phyloP scores from a whole-genome alignment of 2,113 vertebrate genomes.

The Solea senegalensis region DNA sequence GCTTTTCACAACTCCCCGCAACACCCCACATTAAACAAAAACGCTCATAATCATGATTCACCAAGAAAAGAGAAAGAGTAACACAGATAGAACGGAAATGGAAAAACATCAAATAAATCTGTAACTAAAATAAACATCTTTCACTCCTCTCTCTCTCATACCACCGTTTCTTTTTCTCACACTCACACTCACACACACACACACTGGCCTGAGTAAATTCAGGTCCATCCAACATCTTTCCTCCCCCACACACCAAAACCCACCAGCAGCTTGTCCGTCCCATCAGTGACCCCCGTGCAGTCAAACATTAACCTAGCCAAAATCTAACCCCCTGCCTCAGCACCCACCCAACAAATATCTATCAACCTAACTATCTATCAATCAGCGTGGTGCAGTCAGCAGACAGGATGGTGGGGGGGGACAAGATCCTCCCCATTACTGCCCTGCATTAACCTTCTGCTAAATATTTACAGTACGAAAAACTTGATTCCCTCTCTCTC shows the following conservation, averaged over 20 bases:
- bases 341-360: slow-evolving; percentile 62
- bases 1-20: slow-evolving; percentile 32
- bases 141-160: not conserved
- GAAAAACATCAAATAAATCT: not conserved
- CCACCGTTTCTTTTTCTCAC: not conserved
- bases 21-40: not conserved
- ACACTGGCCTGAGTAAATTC: slow-evolving; percentile 38
- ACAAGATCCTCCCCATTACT: slow-evolving; percentile 69
- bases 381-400: slow-evolving; percentile 61
- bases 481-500: slow-evolving; percentile 29
- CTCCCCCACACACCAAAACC: slow-evolving; percentile 42
- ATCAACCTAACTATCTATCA: slow-evolving; percentile 74
- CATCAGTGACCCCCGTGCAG: slow-evolving; percentile 62
- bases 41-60: slow-evolving; percentile 8
- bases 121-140: not conserved
- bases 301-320: slow-evolving; percentile 81
- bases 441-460: slow-evolving; percentile 74
- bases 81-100: not conserved
- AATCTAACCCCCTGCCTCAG: slow-evolving; percentile 64
- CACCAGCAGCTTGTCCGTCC: slow-evolving; percentile 42
- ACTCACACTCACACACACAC: slow-evolving; percentile 17
- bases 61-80: not conserved
- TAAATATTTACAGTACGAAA: slow-evolving; percentile 78
- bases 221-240: slow-evolving; percentile 25
- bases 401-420: slow-evolving; percentile 39